A percentile compares a stretch with the other conserved stretches of the same genome.
Evolutionary conservation across 1,140 invertebrate species (phyloP).

Genomic region (Sitophilus oryzae): DNA sequence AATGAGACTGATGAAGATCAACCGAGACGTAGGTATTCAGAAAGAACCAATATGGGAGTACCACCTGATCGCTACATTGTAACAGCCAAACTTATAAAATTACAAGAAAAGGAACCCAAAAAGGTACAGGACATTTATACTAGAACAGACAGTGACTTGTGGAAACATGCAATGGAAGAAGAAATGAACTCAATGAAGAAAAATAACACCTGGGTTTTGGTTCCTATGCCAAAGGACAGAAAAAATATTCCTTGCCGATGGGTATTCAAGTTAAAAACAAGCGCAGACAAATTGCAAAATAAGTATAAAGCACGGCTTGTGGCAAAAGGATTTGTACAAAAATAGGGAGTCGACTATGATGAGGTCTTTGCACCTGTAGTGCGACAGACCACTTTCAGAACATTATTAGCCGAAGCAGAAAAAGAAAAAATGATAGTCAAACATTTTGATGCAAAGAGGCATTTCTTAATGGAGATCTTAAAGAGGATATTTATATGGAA

Average conservation of each 20-base stretch:
- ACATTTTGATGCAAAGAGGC: slow-evolving; percentile 29
- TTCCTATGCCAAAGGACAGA: not conserved
- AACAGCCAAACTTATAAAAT: too few relatives aligned
- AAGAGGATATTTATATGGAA: slow-evolving; percentile 29
- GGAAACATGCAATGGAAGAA: slow-evolving; percentile 15
- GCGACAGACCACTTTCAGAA: slow-evolving; percentile 21
- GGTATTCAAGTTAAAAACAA: slow-evolving; percentile 6
- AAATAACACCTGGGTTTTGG: slow-evolving; percentile 13
- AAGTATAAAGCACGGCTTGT: slow-evolving; percentile 9
- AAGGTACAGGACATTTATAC: too few relatives aligned
- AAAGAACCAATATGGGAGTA: too few relatives aligned
- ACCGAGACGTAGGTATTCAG: too few relatives aligned
- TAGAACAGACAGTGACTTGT: too few relatives aligned
- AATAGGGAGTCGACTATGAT: slow-evolving; percentile 38
- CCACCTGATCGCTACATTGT: too few relatives aligned
- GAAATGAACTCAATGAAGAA: slow-evolving; percentile 9
- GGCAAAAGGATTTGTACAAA: slow-evolving; percentile 25
- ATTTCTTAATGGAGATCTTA: slow-evolving; percentile 25
- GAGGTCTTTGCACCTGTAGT: slow-evolving; percentile 36
- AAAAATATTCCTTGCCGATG: not conserved
- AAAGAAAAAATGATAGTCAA: slow-evolving; percentile 13
- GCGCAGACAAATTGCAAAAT: not conserved
- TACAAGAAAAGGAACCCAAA: too few relatives aligned
- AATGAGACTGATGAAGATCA: too few relatives aligned
- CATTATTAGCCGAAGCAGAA: slow-evolving; percentile 15